Evolutionary conservation across 2,888 invertebrate genomes (phyloP).

Genomic region (Caenorhabditis sp.): DNA sequence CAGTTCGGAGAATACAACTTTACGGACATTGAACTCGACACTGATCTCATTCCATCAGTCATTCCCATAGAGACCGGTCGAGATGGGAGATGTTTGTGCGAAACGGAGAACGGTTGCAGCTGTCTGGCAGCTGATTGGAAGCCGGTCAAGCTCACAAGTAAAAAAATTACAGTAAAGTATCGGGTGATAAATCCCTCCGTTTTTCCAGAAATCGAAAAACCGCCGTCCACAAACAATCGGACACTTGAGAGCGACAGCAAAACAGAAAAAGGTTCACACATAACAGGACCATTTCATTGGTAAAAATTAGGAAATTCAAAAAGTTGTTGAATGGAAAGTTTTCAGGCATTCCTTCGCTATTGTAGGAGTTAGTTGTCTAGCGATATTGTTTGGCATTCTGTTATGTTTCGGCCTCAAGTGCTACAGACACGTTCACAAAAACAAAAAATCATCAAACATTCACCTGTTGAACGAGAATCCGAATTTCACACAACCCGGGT

Average conservation of each 20-base stretch:
- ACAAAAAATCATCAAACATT: slow-evolving; percentile 17
- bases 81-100: slow-evolving; percentile 75
- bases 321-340: no score
- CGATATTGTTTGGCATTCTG: neutral
- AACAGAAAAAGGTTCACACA: neutral
- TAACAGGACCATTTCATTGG: neutral
- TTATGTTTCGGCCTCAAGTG: slow-evolving; percentile 15
- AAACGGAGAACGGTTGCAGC: slow-evolving; percentile 72
- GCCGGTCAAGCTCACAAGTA: slow-evolving; percentile 65
- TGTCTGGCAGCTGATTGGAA: slow-evolving; percentile 78
- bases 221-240: slow-evolving; percentile 10
- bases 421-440: slow-evolving; percentile 10
- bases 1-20: slow-evolving; percentile 77
- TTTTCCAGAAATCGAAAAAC: slow-evolving; percentile 40
- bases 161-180: no score
- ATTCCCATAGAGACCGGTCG: slow-evolving; percentile 74
- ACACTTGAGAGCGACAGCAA: slow-evolving; percentile 15
- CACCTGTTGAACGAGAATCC: slow-evolving; percentile 24
- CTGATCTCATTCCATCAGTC: slow-evolving; percentile 75
- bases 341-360: slow-evolving; percentile 38
- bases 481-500: slow-evolving; percentile 11
- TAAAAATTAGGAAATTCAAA: no score
- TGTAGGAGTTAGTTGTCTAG: neutral
- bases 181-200: no score
- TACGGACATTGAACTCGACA: slow-evolving; percentile 72